These are phyloP conservation scores for Drosophila persimilis DNA, from an alignment of 1,140 invertebrate species.

Conservation along the genomic window DNA sequence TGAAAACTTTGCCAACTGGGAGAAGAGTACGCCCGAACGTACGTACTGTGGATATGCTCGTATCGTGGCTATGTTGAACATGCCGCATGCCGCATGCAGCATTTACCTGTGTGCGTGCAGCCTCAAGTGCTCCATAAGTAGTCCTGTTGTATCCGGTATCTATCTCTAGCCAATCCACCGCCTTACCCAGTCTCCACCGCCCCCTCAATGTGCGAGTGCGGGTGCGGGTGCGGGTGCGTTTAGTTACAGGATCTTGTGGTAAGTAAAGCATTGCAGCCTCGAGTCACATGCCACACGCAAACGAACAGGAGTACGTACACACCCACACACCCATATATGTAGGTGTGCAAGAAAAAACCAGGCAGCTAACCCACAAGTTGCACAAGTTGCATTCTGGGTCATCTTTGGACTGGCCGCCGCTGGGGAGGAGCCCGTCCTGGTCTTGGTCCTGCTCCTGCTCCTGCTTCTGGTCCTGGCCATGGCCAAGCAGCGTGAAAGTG, in stretches of 20 bases:
- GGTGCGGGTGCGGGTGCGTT: conserved; percentile 42
- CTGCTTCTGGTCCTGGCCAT: not conserved
- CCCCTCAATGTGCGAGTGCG: conserved; percentile 23
- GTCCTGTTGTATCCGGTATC: conserved; percentile 54
- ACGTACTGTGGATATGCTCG: not conserved
- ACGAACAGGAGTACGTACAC: conserved; percentile 7
- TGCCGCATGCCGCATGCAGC: conserved; percentile 20
- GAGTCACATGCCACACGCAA: conserved; percentile 43
- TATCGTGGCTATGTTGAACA: conserved; percentile 20
- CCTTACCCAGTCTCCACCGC: not conserved
- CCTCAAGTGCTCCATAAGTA: conserved; percentile 70
- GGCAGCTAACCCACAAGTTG: conserved; percentile 50
- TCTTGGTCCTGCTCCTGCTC: too few relatives aligned
- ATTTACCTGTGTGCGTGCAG: conserved; percentile 44
- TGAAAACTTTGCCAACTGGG: not conserved
- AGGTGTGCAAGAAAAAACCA: conserved; percentile 27
- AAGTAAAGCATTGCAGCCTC: conserved; percentile 73
- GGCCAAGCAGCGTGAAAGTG: conserved; percentile 40
- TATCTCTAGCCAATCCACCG: conserved; percentile 15
- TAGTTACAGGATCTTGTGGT: conserved; percentile 78
- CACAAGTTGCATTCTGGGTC: conserved; percentile 78
- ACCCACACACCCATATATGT: not conserved
- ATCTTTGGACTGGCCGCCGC: conserved; percentile 48
- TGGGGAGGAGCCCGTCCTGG: conserved; percentile 24
- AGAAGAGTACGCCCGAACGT: not conserved